Percentiles rank a stretch among this genome's conserved stretches.
Conservation (phyloP, 1,140 invertebrate genomes). For the Aphelinus atriplicis region DNA sequence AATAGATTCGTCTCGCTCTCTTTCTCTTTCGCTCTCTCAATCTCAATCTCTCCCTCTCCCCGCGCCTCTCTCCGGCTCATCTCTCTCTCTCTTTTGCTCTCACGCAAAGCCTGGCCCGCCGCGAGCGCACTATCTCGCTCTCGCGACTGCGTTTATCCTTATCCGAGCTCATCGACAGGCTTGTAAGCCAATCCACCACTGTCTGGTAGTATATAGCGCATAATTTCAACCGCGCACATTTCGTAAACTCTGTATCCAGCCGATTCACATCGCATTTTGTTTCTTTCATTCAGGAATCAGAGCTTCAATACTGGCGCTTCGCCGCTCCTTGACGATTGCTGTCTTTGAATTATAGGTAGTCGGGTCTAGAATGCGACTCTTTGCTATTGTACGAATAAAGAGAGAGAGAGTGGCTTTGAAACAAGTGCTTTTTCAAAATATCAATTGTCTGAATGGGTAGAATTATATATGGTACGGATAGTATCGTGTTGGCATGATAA, state of each 20-base stretch:
- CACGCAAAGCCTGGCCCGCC: conserved; percentile 40
- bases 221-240: conserved; percentile 8
- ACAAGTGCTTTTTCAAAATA: too few species aligned
- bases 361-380: too few species aligned
- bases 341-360: too few species aligned
- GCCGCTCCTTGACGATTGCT: neutral
- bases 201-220: neutral
- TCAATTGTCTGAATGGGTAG: too few species aligned
- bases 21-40: too few species aligned
- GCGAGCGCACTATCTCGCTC: neutral
- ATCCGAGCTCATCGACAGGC: conserved; percentile 29
- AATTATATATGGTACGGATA: too few species aligned
- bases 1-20: conserved; percentile 62
- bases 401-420: too few species aligned
- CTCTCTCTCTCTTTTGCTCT: neutral
- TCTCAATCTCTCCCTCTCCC: too few species aligned
- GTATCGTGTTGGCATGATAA: too few species aligned
- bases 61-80: too few species aligned
- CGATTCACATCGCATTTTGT: too few species aligned
- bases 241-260: neutral
- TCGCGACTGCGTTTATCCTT: conserved; percentile 5
- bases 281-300: neutral
- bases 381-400: too few species aligned
- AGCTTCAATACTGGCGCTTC: neutral
- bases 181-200: conserved; percentile 22